These are phyloP conservation scores for Drosophila yakuba DNA, from an alignment of 1,140 invertebrate genomes.

Conservation along the genomic window DNA sequence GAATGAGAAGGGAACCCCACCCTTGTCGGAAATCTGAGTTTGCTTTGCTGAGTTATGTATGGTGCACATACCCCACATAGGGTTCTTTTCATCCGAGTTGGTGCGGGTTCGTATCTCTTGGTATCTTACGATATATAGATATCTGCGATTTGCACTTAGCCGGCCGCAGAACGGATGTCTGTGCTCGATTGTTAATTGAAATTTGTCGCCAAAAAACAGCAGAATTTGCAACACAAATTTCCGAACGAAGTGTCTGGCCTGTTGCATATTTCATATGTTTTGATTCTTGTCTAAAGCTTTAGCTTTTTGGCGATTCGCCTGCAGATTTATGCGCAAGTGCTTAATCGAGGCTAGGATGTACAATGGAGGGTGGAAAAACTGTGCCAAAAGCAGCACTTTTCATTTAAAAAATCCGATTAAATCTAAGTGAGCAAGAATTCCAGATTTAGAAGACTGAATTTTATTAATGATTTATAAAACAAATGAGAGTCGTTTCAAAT, in stretches of 20 bases:
- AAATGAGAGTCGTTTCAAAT: background rate
- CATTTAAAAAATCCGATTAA: background rate
- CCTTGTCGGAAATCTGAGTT: conserved; percentile 73
- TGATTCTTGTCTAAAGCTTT: conserved; percentile 34
- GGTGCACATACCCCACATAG: conserved; percentile 12
- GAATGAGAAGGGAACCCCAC: background rate
- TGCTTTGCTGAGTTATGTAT: conserved; percentile 70
- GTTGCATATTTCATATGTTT: conserved; percentile 76
- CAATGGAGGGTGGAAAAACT: conserved; percentile 2
- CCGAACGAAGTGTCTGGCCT: conserved; percentile 42
- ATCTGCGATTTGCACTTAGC: conserved; percentile 36
- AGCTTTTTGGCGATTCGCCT: conserved; percentile 46
- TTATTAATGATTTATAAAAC: too few relatives aligned
- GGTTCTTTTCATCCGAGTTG: background rate
- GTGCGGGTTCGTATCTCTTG: background rate
- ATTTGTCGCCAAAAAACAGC: conserved; percentile 71
- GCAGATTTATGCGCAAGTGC: conserved; percentile 57
- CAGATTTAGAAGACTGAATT: too few relatives aligned
- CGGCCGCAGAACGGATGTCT: conserved; percentile 60
- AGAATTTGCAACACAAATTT: conserved; percentile 73
- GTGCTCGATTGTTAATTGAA: conserved; percentile 65
- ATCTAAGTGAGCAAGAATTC: too few relatives aligned
- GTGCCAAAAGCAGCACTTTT: conserved; percentile 33
- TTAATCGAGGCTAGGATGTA: conserved; percentile 9
- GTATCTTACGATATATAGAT: conserved; percentile 13